Conservation (phyloP, 1,140 invertebrate genomes). For the Ridgeia piscesae region DNA sequence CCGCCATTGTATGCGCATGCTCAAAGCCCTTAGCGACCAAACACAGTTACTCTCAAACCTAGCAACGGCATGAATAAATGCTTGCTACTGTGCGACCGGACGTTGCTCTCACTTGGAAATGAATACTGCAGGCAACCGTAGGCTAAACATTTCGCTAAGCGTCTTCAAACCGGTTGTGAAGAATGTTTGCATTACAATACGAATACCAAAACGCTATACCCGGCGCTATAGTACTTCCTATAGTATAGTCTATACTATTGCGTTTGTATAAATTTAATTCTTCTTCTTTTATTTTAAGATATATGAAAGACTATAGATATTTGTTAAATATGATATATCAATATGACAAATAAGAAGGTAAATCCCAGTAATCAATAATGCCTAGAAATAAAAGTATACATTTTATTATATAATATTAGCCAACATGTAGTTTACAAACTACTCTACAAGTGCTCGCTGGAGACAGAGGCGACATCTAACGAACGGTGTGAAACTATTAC, state of each 20-base stretch:
- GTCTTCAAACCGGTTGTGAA: not conserved
- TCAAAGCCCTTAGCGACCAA: not conserved
- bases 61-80: not conserved
- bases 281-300: not conserved
- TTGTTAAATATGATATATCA: too few species aligned
- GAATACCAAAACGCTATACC: not conserved
- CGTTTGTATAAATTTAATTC: not conserved
- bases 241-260: not conserved
- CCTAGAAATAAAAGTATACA: not conserved
- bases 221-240: too few species aligned
- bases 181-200: not conserved
- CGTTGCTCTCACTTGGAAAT: too few species aligned
- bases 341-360: not conserved
- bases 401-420: not conserved
- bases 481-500: not conserved
- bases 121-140: too few species aligned
- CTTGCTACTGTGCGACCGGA: not conserved
- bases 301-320: not conserved
- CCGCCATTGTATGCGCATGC: not conserved
- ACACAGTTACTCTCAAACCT: constrained; percentile 14
- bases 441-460: not conserved
- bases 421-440: not conserved
- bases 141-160: too few species aligned
- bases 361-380: not conserved
- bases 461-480: not conserved